phyloP scores from a whole-genome alignment of 1,140 invertebrate species.

The Frieseomelitta varia region DNA sequence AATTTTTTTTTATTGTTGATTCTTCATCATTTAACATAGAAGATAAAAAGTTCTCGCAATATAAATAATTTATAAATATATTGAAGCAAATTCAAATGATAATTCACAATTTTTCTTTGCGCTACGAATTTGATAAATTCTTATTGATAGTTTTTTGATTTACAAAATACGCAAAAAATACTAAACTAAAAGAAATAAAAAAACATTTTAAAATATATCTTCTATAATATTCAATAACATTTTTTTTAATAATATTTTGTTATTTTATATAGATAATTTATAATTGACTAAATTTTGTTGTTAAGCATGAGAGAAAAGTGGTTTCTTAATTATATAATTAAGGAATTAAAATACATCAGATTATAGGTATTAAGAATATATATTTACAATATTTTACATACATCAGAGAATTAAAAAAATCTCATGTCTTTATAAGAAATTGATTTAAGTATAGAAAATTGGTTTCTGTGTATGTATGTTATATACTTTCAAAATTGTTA shows the following conservation, averaged over 20 bases:
- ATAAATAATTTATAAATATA: too few species aligned
- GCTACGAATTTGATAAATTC: not conserved
- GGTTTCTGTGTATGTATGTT: not conserved
- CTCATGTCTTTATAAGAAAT: slow-evolving; percentile 6
- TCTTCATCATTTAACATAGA: too few species aligned
- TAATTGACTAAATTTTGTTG: not conserved
- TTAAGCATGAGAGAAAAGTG: not conserved
- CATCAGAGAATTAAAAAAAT: not conserved
- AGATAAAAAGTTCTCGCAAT: too few species aligned
- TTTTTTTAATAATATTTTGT: not conserved
- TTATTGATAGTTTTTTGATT: not conserved
- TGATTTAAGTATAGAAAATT: slow-evolving; percentile 2
- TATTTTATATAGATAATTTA: not conserved
- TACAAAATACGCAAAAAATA: not conserved
- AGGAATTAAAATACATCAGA: not conserved
- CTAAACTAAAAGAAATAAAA: not conserved
- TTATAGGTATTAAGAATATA: slow-evolving; percentile 25
- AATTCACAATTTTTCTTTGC: not conserved
- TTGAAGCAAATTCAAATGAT: not conserved
- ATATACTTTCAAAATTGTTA: not conserved
- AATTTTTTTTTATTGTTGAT: too few species aligned
- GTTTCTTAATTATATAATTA: not conserved
- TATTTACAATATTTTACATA: slow-evolving; percentile 45
- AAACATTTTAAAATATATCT: not conserved
- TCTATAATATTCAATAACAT: too few species aligned